Conservation (phyloP, 1,140 invertebrate species). For the Stegodyphus mimosarum region DNA sequence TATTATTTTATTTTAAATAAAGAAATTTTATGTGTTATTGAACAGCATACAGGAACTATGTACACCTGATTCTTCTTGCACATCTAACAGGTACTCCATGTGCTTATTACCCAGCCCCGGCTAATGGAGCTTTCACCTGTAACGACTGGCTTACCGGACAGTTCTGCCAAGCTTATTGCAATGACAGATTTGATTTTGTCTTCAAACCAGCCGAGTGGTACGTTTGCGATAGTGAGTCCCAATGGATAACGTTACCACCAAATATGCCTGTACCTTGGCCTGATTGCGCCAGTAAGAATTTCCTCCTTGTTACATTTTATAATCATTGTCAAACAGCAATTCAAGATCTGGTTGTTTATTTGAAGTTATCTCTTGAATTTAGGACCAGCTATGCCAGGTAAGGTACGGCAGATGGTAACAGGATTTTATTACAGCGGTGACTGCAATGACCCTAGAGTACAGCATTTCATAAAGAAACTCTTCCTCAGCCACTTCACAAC, state of each 20-base stretch:
- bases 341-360: neutral
- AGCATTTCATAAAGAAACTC: constrained; percentile 23
- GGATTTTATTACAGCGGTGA: constrained; percentile 44
- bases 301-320: neutral
- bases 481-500: constrained; percentile 9
- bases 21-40: no score
- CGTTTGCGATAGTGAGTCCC: constrained; percentile 5
- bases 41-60: no score
- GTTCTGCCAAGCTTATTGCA: constrained; percentile 29
- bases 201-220: constrained; percentile 42
- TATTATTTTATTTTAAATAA: no score
- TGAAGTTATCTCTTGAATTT: neutral
- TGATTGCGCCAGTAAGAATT: constrained; percentile 38
- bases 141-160: constrained; percentile 18
- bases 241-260: constrained; percentile 25
- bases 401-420: constrained; percentile 6
- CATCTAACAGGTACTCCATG: constrained; percentile 18
- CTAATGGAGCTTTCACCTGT: constrained; percentile 42
- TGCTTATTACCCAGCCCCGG: constrained; percentile 38
- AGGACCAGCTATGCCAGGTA: neutral
- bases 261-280: constrained; percentile 36
- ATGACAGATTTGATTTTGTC: constrained; percentile 35
- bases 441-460: constrained; percentile 26
- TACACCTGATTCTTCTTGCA: no score
- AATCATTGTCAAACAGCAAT: neutral